phyloP scores from a whole-genome alignment of 2,113 vertebrate species.

The Aptenodytes forsteri region DNA sequence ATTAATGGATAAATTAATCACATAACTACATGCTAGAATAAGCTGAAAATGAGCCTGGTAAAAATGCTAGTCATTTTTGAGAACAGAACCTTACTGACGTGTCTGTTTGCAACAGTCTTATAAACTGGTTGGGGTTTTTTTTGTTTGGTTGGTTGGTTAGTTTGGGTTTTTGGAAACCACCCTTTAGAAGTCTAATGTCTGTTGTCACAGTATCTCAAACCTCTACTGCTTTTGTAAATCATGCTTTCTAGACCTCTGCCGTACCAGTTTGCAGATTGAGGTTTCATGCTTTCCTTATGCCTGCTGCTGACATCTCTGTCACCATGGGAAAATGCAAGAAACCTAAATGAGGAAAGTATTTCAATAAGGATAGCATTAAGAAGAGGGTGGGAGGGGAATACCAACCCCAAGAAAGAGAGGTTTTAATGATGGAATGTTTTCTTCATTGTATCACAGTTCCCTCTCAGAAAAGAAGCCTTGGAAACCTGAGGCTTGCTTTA shows the following conservation, averaged over 20 bases:
- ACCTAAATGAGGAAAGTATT: not conserved
- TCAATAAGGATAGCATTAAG: not conserved
- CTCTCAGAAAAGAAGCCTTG: not conserved
- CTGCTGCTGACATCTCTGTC: not conserved
- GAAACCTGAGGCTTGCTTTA: not conserved
- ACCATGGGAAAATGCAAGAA: not conserved
- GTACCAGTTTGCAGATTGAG: not conserved
- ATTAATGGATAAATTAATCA: not conserved
- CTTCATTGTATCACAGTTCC: not conserved
- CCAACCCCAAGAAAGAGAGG: not conserved
- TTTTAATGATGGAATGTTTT: not conserved
- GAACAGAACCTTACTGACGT: not conserved
- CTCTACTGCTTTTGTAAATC: not conserved
- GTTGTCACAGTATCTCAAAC: not conserved
- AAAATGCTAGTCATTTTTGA: not conserved
- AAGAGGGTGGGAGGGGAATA: not conserved
- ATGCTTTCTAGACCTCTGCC: not conserved
- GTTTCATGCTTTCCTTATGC: not conserved
- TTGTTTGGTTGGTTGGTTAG: too few species aligned
- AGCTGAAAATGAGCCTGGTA: not conserved
- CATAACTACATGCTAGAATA: not conserved
- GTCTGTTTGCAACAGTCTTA: not conserved
- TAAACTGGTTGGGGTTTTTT: not conserved
- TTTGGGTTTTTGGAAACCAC: too few species aligned
- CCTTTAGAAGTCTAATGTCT: not conserved